These are phyloP conservation scores for Vanessa cardui DNA, from an alignment of 2,888 invertebrate genomes.

Conservation along the genomic window DNA sequence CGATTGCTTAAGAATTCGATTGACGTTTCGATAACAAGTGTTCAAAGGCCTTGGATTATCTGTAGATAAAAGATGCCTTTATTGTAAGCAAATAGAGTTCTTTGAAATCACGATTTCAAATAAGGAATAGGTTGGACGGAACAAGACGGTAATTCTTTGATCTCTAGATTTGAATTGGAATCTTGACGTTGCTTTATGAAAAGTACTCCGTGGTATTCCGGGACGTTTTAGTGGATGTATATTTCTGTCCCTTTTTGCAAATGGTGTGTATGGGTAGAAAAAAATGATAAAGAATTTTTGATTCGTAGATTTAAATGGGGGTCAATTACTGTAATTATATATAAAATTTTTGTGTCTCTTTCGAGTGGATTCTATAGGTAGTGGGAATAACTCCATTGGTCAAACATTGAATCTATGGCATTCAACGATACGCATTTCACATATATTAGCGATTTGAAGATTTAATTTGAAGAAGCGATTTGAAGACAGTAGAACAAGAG, in stretches of 20 bases:
- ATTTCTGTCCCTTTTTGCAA: constrained; percentile 12
- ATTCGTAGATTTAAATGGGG: no score
- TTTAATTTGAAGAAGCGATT: no score
- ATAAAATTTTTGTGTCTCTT: background rate
- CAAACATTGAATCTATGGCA: no score
- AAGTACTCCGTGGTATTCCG: constrained; percentile 24
- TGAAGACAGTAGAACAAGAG: no score
- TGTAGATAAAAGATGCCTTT: constrained; percentile 27
- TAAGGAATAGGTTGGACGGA: constrained; percentile 39
- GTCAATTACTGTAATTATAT: background rate
- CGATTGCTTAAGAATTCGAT: background rate
- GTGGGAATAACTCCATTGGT: no score
- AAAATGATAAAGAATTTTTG: background rate
- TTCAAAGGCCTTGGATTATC: constrained; percentile 17
- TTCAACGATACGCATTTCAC: no score
- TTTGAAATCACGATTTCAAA: constrained; percentile 34
- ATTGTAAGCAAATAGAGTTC: constrained; percentile 36
- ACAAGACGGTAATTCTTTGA: constrained; percentile 42
- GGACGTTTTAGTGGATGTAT: constrained; percentile 13
- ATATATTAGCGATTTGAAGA: no score
- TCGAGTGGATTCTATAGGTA: background rate
- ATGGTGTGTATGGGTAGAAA: constrained; percentile 7
- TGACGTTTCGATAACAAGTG: constrained; percentile 23
- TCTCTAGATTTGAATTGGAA: constrained; percentile 41
- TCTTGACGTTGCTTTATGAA: constrained; percentile 39